phyloP scores from a whole-genome alignment of 2,113 vertebrate genomes.

The Percina caprodes region DNA sequence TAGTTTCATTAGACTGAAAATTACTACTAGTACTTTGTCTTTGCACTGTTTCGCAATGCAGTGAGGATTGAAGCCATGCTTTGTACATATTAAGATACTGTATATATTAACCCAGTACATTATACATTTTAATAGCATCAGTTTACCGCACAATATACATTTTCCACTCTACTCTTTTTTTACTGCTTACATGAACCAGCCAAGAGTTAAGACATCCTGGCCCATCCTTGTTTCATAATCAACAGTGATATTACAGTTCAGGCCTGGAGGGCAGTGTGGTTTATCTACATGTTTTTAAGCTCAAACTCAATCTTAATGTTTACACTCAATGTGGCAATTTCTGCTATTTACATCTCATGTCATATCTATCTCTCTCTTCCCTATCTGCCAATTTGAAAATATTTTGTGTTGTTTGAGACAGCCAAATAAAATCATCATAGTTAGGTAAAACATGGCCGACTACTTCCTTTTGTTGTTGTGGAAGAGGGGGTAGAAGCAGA shows the following conservation, averaged over 20 bases:
- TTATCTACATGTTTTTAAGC: conserved; percentile 56
- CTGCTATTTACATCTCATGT: conserved; percentile 65
- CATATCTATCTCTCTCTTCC: conserved; percentile 39
- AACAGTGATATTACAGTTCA: conserved; percentile 31
- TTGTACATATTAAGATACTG: neutral
- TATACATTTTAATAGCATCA: conserved; percentile 5
- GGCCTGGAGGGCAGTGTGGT: conserved; percentile 20
- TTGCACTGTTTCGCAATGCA: neutral
- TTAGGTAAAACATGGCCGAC: conserved; percentile 40
- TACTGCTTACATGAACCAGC: conserved; percentile 23
- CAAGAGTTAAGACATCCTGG: conserved; percentile 20
- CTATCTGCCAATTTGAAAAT: conserved; percentile 46
- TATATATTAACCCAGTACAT: neutral
- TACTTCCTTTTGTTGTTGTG: conserved; percentile 37
- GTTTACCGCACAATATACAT: conserved; percentile 19
- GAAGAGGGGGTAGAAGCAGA: neutral
- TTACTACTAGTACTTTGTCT: neutral
- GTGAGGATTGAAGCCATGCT: neutral
- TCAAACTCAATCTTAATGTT: conserved; percentile 57
- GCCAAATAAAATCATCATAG: conserved; percentile 63
- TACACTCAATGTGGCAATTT: conserved; percentile 63
- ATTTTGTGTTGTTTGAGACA: conserved; percentile 59
- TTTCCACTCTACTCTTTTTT: conserved; percentile 10
- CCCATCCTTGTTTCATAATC: conserved; percentile 25
- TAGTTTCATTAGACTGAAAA: neutral